phyloP scores from a whole-genome alignment of 2,113 vertebrate genomes.

The Ramphastos sulfuratus region DNA sequence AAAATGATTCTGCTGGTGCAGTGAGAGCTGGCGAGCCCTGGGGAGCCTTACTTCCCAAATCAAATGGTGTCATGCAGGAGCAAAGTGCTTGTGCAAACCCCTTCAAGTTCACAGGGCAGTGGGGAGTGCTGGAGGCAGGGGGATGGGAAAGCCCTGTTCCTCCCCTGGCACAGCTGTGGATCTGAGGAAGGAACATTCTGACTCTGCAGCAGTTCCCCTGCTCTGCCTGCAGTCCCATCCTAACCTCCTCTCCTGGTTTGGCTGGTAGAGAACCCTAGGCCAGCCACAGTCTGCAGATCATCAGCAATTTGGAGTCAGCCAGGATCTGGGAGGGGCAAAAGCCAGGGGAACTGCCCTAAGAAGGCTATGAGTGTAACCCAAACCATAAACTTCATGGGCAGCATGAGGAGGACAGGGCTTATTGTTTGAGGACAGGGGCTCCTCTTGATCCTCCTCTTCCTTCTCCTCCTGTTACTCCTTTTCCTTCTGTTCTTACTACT shows the following conservation, averaged over 20 bases:
- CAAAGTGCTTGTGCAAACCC: not conserved
- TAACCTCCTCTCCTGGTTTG: not conserved
- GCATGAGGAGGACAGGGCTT: too few species aligned
- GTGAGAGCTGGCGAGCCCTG: not conserved
- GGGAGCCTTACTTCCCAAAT: not conserved
- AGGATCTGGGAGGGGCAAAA: too few species aligned
- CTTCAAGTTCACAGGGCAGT: not conserved
- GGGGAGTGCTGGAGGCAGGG: not conserved
- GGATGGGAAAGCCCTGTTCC: not conserved
- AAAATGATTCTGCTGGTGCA: not conserved
- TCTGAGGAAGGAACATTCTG: not conserved
- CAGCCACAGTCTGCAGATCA: too few species aligned
- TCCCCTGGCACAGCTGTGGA: fast-evolving
- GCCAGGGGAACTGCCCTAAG: too few species aligned
- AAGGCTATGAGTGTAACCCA: too few species aligned
- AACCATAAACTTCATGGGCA: too few species aligned
- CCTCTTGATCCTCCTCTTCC: too few species aligned
- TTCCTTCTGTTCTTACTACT: too few species aligned
- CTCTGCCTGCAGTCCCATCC: not conserved
- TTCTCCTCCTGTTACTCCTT: too few species aligned
- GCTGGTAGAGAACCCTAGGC: too few species aligned
- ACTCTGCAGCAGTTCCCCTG: not conserved
- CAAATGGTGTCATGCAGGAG: not conserved
- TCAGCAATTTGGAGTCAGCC: too few species aligned
- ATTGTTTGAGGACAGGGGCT: too few species aligned